Conservation (phyloP, 1,140 invertebrate genomes). For the Cepaea nemoralis region DNA sequence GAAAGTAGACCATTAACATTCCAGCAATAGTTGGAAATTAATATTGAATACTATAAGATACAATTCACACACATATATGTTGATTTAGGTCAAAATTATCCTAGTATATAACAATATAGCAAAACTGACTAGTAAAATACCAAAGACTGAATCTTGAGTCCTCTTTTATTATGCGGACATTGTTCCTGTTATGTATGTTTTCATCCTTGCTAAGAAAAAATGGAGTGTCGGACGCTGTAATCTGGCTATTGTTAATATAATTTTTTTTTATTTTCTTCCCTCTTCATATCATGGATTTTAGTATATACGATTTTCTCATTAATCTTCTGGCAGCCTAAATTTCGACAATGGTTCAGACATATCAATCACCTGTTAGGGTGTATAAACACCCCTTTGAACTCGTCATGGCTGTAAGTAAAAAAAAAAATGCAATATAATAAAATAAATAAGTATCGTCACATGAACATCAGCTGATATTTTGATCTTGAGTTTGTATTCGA, state of each 20-base stretch:
- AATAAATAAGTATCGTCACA: no score
- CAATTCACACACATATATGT: no score
- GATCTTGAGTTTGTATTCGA: no score
- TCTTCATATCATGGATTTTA: neutral
- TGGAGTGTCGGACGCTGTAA: neutral
- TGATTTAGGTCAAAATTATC: no score
- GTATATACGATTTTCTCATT: neutral
- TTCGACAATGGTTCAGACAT: conserved; percentile 91
- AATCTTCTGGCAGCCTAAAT: neutral
- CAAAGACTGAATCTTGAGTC: neutral
- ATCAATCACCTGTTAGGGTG: conserved; percentile 93
- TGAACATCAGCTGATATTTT: no score
- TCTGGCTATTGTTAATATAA: neutral
- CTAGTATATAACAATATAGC: no score
- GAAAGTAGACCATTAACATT: no score
- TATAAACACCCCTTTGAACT: conserved; percentile 97
- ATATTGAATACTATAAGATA: no score
- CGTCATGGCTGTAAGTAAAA: conserved; percentile 92
- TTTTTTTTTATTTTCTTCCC: neutral
- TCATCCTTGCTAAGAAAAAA: neutral
- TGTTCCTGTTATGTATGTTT: neutral
- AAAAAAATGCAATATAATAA: no score
- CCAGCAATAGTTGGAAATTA: no score
- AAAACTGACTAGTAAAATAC: no score
- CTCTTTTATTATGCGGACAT: neutral